Percentiles rank a stretch among this genome's conserved stretches.
Evolutionary conservation across 2,113 vertebrate genomes (phyloP).

Genomic region (Mugil cephalus): DNA sequence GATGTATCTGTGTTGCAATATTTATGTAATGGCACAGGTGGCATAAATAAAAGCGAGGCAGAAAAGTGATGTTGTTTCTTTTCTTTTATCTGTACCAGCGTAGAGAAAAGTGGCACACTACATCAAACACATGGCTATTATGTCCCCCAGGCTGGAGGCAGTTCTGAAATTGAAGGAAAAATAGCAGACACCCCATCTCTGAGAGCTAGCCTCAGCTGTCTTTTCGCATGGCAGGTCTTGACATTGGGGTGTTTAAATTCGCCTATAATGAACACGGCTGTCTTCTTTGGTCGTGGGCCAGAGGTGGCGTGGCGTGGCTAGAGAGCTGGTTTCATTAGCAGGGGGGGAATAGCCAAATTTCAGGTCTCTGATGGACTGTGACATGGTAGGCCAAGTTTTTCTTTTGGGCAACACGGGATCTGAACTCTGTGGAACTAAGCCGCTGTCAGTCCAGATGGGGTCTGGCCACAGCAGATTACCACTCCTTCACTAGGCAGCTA

Average conservation of each 20-base stretch:
- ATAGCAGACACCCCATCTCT: slow-evolving; percentile 58
- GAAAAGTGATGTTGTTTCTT: slow-evolving; percentile 44
- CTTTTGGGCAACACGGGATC: slow-evolving; percentile 49
- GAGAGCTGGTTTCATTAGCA: slow-evolving; percentile 75
- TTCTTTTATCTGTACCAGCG: slow-evolving; percentile 42
- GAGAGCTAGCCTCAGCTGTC: slow-evolving; percentile 64
- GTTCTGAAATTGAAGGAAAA: slow-evolving; percentile 74
- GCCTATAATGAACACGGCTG: slow-evolving; percentile 75
- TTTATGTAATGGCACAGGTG: slow-evolving; percentile 28
- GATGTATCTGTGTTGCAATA: slow-evolving; percentile 28
- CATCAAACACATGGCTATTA: slow-evolving; percentile 73
- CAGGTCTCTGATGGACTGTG: slow-evolving; percentile 79
- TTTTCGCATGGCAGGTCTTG: slow-evolving; percentile 64
- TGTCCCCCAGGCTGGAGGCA: slow-evolving; percentile 59
- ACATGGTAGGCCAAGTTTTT: slow-evolving; percentile 73
- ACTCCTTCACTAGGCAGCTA: slow-evolving; percentile 51
- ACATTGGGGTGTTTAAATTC: slow-evolving; percentile 62
- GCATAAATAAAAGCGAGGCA: slow-evolving; percentile 32
- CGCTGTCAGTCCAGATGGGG: slow-evolving; percentile 78
- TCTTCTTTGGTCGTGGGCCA: slow-evolving; percentile 62
- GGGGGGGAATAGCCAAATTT: slow-evolving; percentile 80
- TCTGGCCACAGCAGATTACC: slow-evolving; percentile 74
- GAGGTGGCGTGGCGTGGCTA: slow-evolving; percentile 55
- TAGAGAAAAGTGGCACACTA: slow-evolving; percentile 43
- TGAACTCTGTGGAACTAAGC: slow-evolving; percentile 76